Evolutionary conservation across 2,113 vertebrate genomes (phyloP), one percentile per base, ranked within the genome.

Genomic region (Cinclus cinclus): DNA sequence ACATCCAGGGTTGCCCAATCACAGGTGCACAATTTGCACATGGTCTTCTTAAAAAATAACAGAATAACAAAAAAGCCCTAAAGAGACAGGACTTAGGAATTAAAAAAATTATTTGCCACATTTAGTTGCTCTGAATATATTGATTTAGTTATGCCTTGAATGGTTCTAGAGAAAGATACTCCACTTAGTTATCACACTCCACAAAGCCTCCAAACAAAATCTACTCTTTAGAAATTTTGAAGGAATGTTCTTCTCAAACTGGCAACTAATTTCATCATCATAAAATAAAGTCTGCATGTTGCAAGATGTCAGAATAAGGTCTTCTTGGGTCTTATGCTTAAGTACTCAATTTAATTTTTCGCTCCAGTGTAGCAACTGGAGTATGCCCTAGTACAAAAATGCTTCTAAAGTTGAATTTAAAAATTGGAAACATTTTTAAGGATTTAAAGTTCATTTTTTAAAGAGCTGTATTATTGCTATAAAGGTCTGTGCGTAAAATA

Each of bases 401-500:
- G 1, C 3, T 69, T 49, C 9, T 42, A 22, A 64, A 81, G 30
- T 2, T 46, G 7, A 63, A 75, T 3, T 50, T 2, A 69, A 80
- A 80, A 88, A 33, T 0, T 10, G 20, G n/a, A 58, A 58, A 58
- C 22, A n/a, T 41, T 33, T 70, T 39, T 4, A 70, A 89, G 49
- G 4, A 42, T 15, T 71, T 68, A 47, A 50, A 86, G 15, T 7
- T 39, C 2, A 52, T 59, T 62, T 87, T 92, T 42, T 44, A 44
- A 77, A 89, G 6, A 64, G 47, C 3, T 9, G 6, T 50, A 59
- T 76, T 69, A 76, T 10, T 39, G 7, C 9, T 60, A 42, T 24
- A 92, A 69, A 73, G 1, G 2, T 33, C 52, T 68, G 10, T 11
- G 55, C 0, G 0, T 56, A 6, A 18, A 41, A 65, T 20, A 65